Conservation (phyloP, 2,888 invertebrate genomes). For the Tipula unca region DNA sequence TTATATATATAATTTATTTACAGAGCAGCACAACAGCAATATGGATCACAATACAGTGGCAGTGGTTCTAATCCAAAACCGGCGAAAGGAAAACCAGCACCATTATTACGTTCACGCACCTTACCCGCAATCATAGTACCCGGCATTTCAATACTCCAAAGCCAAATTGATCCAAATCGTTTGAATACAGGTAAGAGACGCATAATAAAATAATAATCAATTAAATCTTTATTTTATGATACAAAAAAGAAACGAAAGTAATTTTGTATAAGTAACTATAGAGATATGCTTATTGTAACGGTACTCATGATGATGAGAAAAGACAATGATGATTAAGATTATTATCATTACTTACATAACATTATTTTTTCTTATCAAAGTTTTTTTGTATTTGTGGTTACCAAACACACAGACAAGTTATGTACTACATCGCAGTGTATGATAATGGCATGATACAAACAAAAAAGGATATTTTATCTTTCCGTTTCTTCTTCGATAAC, state of each 20-base stretch:
- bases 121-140: constrained; percentile 82
- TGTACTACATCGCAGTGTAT: background rate
- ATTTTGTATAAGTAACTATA: background rate
- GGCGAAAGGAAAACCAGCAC: constrained; percentile 50
- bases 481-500: background rate
- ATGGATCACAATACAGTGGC: constrained; percentile 44
- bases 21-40: constrained; percentile 49
- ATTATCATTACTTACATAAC: background rate
- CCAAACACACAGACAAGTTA: background rate
- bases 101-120: constrained; percentile 73
- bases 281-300: background rate
- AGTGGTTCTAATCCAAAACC: constrained; percentile 37
- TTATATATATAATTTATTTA: constrained; percentile 27
- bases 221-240: background rate
- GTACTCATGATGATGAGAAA: background rate
- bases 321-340: background rate
- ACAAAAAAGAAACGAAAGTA: background rate
- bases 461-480: background rate
- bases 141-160: constrained; percentile 71
- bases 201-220: background rate
- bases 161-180: constrained; percentile 64
- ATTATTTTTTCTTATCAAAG: background rate
- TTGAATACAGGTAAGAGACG: constrained; percentile 47
- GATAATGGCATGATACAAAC: background rate
- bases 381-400: background rate